Percentiles rank a stretch among this genome's conserved stretches.
phyloP scores from a whole-genome alignment of 2,888 invertebrate species.

The Listrodromus nycthemerus region DNA sequence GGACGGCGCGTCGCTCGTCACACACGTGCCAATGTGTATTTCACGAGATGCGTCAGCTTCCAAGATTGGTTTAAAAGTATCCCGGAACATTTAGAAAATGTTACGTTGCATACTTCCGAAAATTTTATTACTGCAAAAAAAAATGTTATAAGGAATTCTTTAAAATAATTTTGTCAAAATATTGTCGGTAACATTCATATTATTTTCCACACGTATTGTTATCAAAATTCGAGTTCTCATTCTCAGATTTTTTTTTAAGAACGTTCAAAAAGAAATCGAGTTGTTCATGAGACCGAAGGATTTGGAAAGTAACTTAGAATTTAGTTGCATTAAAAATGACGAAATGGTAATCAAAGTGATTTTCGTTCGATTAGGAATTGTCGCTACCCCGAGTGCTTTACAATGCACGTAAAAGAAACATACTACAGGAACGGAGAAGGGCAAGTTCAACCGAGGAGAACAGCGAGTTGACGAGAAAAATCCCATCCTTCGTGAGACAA shows the following conservation, averaged over 20 bases:
- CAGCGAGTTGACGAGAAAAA: no score
- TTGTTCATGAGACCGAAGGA: no score
- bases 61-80: neutral
- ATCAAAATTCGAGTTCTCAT: no score
- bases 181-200: neutral
- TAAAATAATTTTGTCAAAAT: neutral
- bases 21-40: slow-evolving; percentile 16
- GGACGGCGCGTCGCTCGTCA: neutral
- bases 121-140: neutral
- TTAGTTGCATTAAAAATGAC: neutral
- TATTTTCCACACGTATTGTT: neutral
- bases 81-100: neutral
- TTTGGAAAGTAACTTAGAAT: neutral
- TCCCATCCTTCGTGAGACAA: no score
- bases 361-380: neutral
- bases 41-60: neutral
- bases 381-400: slow-evolving; percentile 25
- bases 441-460: slow-evolving; percentile 28
- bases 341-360: neutral
- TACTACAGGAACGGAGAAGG: slow-evolving; percentile 3
- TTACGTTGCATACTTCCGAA: neutral
- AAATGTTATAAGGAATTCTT: neutral
- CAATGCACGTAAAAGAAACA: slow-evolving; percentile 24
- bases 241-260: no score
- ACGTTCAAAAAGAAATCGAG: no score